These are phyloP conservation scores for Cyphomyrmex costatus DNA, from an alignment of 1,140 invertebrate species.

Conservation along the genomic window DNA sequence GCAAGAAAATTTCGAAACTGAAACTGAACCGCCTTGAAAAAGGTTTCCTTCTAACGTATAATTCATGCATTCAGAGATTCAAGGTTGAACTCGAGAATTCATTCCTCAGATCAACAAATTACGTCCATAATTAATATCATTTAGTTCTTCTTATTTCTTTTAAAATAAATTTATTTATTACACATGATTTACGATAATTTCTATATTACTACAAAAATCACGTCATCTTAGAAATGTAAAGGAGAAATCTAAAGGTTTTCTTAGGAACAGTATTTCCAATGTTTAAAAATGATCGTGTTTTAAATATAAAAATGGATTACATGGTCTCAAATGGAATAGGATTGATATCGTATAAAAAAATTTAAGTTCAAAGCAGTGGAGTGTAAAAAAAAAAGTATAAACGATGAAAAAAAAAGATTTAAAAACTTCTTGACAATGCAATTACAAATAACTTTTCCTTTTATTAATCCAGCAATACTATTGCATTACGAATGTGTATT, in stretches of 20 bases:
- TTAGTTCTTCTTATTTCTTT: background rate
- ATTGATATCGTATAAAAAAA: conserved; percentile 12
- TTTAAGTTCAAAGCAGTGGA: background rate
- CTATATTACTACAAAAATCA: conserved; percentile 5
- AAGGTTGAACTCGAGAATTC: conserved; percentile 26
- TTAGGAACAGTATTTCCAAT: background rate
- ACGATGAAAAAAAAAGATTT: background rate
- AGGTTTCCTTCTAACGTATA: conserved; percentile 28
- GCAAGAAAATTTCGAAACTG: conserved; percentile 44
- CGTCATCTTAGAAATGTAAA: background rate
- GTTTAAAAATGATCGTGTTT: background rate
- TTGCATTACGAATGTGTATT: background rate
- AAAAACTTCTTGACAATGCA: background rate
- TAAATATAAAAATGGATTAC: conserved; percentile 35
- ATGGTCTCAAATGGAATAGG: no score
- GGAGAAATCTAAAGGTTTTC: background rate
- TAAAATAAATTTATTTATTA: background rate
- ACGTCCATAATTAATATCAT: background rate
- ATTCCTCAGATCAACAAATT: conserved; percentile 1
- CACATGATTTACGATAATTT: background rate
- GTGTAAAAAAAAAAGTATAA: no score
- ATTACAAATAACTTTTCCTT: background rate
- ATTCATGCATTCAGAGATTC: background rate
- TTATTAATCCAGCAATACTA: background rate
- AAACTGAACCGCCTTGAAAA: conserved; percentile 36